A percentile compares a stretch with the other conserved stretches of the same genome.
phyloP scores from a whole-genome alignment of 2,888 invertebrate species.

The Polymixis flavicincta region DNA sequence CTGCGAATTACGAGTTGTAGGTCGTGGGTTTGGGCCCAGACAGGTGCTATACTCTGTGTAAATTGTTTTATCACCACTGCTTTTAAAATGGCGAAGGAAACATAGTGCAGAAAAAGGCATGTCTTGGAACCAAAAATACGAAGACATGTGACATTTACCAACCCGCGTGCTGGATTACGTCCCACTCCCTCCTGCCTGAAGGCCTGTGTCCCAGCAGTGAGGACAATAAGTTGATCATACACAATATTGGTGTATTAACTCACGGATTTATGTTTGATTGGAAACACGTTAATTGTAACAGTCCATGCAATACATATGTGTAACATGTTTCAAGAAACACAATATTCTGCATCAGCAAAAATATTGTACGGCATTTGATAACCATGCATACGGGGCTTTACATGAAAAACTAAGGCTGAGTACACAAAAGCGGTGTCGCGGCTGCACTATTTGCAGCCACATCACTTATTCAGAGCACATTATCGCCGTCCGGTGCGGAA shows the following conservation, averaged over 20 bases:
- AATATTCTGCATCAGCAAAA: neutral
- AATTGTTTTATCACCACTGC: too few relatives aligned
- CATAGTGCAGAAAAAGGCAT: too few relatives aligned
- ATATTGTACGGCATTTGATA: neutral
- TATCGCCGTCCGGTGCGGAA: slow-evolving; percentile 71
- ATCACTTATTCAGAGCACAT: slow-evolving; percentile 77
- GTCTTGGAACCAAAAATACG: too few relatives aligned
- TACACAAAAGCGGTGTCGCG: slow-evolving; percentile 37
- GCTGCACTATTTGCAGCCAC: slow-evolving; percentile 54
- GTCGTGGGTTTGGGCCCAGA: too few relatives aligned
- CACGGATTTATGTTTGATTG: neutral
- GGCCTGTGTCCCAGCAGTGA: too few relatives aligned
- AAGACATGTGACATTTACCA: too few relatives aligned
- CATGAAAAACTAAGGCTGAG: slow-evolving; percentile 39
- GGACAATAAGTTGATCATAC: too few relatives aligned
- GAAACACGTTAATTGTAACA: neutral
- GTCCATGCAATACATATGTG: neutral
- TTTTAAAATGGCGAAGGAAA: too few relatives aligned
- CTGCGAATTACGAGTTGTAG: too few relatives aligned
- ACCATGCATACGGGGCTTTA: neutral
- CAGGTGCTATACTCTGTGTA: too few relatives aligned
- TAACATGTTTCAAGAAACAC: neutral
- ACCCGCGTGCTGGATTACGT: too few relatives aligned
- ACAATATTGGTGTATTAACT: neutral
- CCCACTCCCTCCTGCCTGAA: too few relatives aligned